Evolutionary conservation across 2,113 vertebrate species (phyloP), one percentile per base, ranked within the genome.

Genomic region (Oenanthe melanoleuca): DNA sequence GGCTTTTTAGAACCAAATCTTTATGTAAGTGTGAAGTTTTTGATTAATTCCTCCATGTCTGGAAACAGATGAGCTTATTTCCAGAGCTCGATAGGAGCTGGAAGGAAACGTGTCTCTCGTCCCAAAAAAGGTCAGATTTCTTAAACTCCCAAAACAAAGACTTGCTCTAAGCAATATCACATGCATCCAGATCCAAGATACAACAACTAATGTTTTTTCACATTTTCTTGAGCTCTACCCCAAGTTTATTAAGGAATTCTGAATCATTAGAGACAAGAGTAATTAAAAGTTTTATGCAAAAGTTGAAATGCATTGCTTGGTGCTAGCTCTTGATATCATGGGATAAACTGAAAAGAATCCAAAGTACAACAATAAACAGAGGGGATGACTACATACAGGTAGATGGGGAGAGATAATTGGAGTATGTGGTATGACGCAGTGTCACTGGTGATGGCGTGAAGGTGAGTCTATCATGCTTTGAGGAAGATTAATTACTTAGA

Each of bases 1-100:
- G 80, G 12, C n/a, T 82, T 93, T 81, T 61, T 25, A 63, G 70
- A 93, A 85, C 20, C 26, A 57, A 84, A 61, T 47, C 8, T 59
- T 92, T 90, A 73, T 38, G 7, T 25, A 84, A 89, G 15, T 60
- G 31, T 52, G 12, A 94, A 56, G 47, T 53, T 86, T 88, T 66
- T 2, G 4, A 60, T 42, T 66, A 73, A 52, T 83, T 92, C 25
- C n/a, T 79, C 25, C 33, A 15, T 16, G 40, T 80, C 22, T 66
- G 64, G 59, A 78, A 92, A 49, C 33, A 65, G 12, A 77, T 20
- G 6, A 90, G 4, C 31, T 89, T 42, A 60, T 75, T 91, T 89
- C 31, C 66, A 92, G 57, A 94, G n/a, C 31, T 42, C 44, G 24
- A 0, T 42, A 61, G 44, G 37, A 72, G 34, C 38, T 64, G 49